Conservation (phyloP, 2,113 vertebrate species). For the Nycticorax nycticorax region DNA sequence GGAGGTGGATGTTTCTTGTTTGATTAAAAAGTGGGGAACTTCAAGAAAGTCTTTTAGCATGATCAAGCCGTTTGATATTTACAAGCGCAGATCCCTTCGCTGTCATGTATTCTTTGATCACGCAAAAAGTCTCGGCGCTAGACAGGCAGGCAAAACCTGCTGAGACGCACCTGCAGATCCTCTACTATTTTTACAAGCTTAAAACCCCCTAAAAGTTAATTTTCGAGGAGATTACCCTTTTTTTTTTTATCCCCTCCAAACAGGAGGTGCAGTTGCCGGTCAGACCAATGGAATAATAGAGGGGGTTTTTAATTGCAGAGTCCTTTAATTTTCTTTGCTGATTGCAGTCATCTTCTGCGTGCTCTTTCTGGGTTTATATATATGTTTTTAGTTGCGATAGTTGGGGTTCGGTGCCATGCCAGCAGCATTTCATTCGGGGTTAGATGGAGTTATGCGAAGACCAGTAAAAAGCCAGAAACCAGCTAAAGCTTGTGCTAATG, state of each 20-base stretch:
- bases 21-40: conserved; percentile 34
- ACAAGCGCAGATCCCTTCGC: conserved; percentile 38
- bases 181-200: background rate
- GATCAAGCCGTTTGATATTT: conserved; percentile 64
- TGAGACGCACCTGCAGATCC: background rate
- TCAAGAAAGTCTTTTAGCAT: conserved; percentile 6
- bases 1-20: background rate
- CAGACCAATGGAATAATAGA: background rate
- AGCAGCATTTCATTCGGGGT: background rate
- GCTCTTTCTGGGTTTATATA: background rate
- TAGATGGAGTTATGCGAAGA: background rate
- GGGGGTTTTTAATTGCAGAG: background rate
- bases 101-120: conserved; percentile 74
- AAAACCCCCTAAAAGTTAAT: background rate
- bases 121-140: background rate
- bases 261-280: background rate
- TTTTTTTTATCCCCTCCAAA: background rate
- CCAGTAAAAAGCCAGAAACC: background rate
- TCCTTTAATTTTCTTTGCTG: background rate
- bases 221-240: background rate
- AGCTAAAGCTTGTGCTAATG: background rate
- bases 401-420: background rate
- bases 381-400: background rate
- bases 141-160: background rate
- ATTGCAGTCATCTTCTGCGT: background rate